Evolutionary conservation across 2,113 vertebrate species (phyloP).

Genomic region (Pelecanus crispus): DNA sequence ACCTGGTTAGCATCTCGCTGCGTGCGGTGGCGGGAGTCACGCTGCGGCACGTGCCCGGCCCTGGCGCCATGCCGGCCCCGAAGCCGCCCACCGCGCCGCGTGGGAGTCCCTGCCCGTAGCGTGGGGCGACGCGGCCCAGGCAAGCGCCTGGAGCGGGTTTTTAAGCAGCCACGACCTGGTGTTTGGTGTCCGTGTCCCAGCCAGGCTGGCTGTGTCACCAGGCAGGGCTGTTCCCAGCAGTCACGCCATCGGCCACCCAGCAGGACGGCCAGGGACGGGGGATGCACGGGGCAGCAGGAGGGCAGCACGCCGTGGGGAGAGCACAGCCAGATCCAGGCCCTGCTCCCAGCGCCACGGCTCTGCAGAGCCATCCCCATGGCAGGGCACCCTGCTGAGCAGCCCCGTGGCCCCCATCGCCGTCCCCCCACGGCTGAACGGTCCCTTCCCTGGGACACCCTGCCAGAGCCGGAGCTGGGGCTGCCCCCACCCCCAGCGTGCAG

Average conservation of each 20-base stretch:
- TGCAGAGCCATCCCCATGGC: background rate
- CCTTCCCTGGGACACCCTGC: background rate
- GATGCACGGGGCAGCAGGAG: background rate
- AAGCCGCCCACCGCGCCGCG: fast-evolving
- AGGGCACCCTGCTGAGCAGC: background rate
- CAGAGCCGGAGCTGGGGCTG: background rate
- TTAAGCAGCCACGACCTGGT: fast-evolving
- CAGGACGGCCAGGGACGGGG: fast-evolving
- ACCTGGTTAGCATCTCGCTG: background rate
- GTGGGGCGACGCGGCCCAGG: fast-evolving
- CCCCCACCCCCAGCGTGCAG: background rate
- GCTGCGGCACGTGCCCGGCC: fast-evolving
- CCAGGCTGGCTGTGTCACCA: background rate
- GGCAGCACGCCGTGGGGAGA: fast-evolving
- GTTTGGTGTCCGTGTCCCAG: background rate
- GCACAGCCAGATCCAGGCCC: background rate
- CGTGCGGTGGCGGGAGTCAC: background rate
- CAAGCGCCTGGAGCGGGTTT: fast-evolving
- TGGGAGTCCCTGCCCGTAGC: background rate
- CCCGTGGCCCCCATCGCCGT: fast-evolving
- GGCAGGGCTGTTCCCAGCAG: background rate
- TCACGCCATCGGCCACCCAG: background rate
- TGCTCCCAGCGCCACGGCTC: background rate
- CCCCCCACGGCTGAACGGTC: fast-evolving
- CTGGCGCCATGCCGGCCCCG: background rate